Conservation (phyloP, 2,113 vertebrate species). For the Carettochelys insculpta region DNA sequence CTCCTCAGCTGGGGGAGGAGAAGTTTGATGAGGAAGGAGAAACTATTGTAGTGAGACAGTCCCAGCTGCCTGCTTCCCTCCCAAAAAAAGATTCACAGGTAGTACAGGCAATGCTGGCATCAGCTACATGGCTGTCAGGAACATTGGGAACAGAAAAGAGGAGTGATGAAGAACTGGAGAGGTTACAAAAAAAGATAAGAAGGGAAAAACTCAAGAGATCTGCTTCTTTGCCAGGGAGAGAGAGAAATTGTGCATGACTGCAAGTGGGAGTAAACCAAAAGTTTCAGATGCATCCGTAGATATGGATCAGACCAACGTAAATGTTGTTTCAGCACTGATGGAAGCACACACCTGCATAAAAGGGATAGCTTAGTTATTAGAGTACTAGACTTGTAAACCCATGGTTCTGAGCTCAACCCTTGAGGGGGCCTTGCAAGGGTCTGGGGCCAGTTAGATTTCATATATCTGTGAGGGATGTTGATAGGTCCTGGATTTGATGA, state of each 20-base stretch:
- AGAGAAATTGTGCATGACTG: neutral
- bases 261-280: neutral
- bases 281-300: neutral
- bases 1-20: neutral
- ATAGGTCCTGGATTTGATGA: too few species aligned
- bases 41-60: neutral
- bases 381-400: too few species aligned
- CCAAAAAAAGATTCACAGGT: neutral
- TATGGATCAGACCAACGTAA: neutral
- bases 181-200: rapidly evolving
- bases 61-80: neutral
- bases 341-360: neutral
- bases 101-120: neutral
- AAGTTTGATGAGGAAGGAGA: neutral
- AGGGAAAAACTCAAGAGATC: neutral
- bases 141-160: neutral
- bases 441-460: too few species aligned
- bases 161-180: neutral
- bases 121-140: neutral
- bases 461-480: too few species aligned
- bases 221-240: neutral
- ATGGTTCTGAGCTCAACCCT: too few species aligned
- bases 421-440: too few species aligned
- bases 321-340: neutral
- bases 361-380: too few species aligned